Percentiles rank a stretch among this genome's conserved stretches.
These are phyloP conservation scores for Rhinophrynus dorsalis DNA, from an alignment of 2,797 vertebrate species.

Conservation along the genomic window DNA sequence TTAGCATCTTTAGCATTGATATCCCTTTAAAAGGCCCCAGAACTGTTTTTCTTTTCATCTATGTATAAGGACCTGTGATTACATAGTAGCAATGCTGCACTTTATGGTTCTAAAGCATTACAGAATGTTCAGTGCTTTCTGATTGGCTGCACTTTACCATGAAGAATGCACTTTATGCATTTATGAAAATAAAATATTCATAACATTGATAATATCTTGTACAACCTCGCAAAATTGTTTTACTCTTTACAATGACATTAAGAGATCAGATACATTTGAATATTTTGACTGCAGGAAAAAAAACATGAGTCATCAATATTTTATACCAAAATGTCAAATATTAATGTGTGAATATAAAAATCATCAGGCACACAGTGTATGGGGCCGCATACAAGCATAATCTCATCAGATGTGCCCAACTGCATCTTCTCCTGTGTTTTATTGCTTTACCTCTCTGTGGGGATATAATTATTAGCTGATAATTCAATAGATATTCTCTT, in stretches of 20 bases:
- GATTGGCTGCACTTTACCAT: too few relatives aligned
- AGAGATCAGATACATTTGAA: neutral
- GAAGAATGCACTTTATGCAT: neutral
- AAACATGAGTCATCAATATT: conserved; percentile 20
- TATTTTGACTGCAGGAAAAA: conserved; percentile 14
- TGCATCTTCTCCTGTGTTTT: conserved; percentile 17
- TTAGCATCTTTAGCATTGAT: too few relatives aligned
- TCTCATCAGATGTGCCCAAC: conserved; percentile 35
- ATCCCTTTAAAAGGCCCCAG: too few relatives aligned
- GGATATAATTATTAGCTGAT: conserved; percentile 36
- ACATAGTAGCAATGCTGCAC: too few relatives aligned
- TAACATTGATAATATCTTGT: neutral
- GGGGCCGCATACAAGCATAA: conserved; percentile 19
- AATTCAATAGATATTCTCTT: neutral
- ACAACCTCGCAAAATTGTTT: neutral
- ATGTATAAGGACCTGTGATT: too few relatives aligned
- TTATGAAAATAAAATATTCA: neutral
- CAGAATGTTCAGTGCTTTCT: too few relatives aligned
- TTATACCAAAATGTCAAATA: conserved; percentile 28
- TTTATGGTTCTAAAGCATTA: too few relatives aligned
- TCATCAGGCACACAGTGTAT: conserved; percentile 17
- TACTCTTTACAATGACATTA: neutral
- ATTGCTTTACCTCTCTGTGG: conserved; percentile 24
- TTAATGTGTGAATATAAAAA: conserved; percentile 21
- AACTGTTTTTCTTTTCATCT: too few relatives aligned